Evolutionary conservation across 2,888 invertebrate species (phyloP).

Genomic region (Sminthurinus aureus): DNA sequence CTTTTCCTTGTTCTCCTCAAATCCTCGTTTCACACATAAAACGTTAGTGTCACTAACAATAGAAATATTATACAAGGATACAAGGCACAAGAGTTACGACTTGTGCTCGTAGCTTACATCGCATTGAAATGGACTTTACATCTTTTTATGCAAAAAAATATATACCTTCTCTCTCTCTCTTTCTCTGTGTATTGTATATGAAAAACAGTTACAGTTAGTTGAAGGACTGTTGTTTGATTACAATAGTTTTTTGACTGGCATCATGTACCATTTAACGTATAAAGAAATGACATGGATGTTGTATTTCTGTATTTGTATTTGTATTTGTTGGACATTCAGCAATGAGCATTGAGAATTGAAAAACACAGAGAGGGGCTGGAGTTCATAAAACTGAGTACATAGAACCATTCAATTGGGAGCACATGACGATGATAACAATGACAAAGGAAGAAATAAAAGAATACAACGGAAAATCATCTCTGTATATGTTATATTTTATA

Average conservation of each 20-base stretch:
- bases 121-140: too few species aligned
- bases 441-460: constrained; percentile 2
- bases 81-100: too few species aligned
- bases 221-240: too few species aligned
- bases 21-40: too few species aligned
- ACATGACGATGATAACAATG: neutral
- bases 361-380: neutral
- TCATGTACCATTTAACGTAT: too few species aligned
- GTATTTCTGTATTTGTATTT: neutral
- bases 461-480: too few species aligned
- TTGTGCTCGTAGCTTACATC: neutral
- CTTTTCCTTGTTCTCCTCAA: neutral
- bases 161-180: too few species aligned
- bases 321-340: neutral
- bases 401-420: neutral
- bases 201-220: too few species aligned
- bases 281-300: constrained; percentile 6
- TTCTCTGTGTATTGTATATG: too few species aligned
- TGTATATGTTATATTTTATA: neutral
- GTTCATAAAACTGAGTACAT: neutral
- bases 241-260: neutral
- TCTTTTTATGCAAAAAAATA: too few species aligned
- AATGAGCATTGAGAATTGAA: neutral
- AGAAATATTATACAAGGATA: too few species aligned
- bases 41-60: too few species aligned